phyloP scores from a whole-genome alignment of 1,140 invertebrate species.

The Gryllus bimaculatus region DNA sequence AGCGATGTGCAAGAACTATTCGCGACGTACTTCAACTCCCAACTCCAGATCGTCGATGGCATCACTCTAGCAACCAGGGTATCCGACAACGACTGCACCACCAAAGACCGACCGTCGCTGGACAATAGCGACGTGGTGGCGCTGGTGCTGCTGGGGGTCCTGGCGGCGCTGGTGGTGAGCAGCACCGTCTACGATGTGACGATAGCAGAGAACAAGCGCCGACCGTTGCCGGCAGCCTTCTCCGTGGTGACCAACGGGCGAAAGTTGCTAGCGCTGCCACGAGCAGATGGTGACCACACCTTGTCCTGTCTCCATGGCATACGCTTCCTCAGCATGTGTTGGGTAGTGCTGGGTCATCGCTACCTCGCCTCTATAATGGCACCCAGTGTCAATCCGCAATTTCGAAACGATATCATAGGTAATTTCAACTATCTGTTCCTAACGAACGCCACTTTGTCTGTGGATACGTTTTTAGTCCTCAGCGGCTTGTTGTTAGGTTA shows the following conservation, averaged over 20 bases:
- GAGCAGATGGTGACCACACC: not conserved
- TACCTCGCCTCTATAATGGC: not conserved
- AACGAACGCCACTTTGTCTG: constrained; percentile 28
- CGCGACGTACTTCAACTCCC: not conserved
- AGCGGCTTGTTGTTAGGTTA: constrained; percentile 51
- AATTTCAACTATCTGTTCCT: not conserved
- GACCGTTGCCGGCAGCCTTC: not conserved
- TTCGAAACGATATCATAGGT: not conserved
- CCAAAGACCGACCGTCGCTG: not conserved
- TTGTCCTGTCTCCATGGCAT: constrained; percentile 9
- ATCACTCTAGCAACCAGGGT: not conserved
- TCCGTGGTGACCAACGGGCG: not conserved
- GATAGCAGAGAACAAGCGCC: not conserved
- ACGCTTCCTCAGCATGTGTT: constrained; percentile 15
- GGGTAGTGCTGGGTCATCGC: constrained; percentile 27
- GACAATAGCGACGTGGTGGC: not conserved
- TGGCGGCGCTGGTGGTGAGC: not conserved
- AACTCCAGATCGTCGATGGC: not conserved
- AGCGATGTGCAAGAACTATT: not conserved
- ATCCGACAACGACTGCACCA: not conserved
- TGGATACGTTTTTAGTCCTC: constrained; percentile 46
- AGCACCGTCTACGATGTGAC: not conserved
- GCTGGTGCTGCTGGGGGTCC: not conserved
- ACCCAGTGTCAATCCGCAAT: not conserved
- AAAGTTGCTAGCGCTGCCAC: not conserved